Evolutionary conservation across 2,797 vertebrate genomes (phyloP), one percentile per base, ranked within the genome.

Genomic region (Octomys mimax): DNA sequence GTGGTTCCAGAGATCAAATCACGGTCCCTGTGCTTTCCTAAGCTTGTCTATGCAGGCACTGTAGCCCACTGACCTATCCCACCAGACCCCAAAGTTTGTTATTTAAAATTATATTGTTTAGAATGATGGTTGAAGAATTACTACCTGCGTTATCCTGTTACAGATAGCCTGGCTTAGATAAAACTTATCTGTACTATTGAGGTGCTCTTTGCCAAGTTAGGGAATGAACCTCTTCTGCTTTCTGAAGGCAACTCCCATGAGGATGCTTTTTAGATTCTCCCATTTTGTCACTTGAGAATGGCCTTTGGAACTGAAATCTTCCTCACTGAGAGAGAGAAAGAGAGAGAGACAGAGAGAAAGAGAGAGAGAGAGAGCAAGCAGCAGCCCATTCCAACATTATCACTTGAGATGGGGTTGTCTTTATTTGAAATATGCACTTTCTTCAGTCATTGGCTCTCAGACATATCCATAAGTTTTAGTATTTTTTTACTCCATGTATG

Each of bases 61-160:
- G 11, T 54, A 54, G 52, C 12, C 52, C 14, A 16, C 52, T 54
- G 52, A 54, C 1, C 52, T 54, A 54, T 54, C 52, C 13, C 52
- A 54, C 14, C 14, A 16, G 52, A 10, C 52, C 52, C 14, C 12
- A 54, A 54, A 54, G 26, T 31, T 52, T 87, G 85, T 86, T 94
- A 14, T 52, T 92, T 42, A 90, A 77, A 89, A 73, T 54, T 33
- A 42, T 5, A 42, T 71, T 81, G 42, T 16, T 83, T 91, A 91
- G 7, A 59, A 16, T 93, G 90, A 62, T 6, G 52, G 6, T 54
- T 77, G 64, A 78, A 75, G 49, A 54, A 16, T 66, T 42, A 52
- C 49, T 59, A 36, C 52, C 16, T 2, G 71, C 9, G 11, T 19
- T 87, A 79, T 11, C 19, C 1, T 73, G 9, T 39, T 85, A 31